phyloP scores from a whole-genome alignment of 2,797 vertebrate genomes.

The Poecile montanus region DNA sequence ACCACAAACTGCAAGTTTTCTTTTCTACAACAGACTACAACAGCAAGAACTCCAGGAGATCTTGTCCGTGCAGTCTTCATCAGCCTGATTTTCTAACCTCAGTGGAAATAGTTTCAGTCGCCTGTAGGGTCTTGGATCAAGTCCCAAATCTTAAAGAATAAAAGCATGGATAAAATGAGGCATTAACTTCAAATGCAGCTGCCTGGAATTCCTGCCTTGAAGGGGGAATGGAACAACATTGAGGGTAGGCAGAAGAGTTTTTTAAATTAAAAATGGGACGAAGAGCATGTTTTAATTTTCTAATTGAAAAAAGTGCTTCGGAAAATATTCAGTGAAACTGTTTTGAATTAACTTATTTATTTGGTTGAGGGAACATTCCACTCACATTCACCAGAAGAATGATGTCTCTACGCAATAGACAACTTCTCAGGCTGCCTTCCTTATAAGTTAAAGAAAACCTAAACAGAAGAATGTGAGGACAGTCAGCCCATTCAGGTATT shows the following conservation, averaged over 20 bases:
- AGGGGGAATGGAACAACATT: not conserved
- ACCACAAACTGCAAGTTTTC: not conserved
- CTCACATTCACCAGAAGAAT: not conserved
- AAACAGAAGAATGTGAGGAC: not conserved
- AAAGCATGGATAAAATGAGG: slow-evolving; percentile 18
- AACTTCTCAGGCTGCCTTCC: not conserved
- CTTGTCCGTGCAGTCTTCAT: not conserved
- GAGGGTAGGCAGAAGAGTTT: not conserved
- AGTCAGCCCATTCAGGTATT: not conserved
- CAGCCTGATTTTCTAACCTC: not conserved
- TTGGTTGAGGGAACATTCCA: not conserved
- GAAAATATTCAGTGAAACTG: slow-evolving; percentile 33
- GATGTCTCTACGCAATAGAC: not conserved
- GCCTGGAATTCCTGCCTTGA: slow-evolving; percentile 47
- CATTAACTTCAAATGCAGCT: slow-evolving; percentile 22
- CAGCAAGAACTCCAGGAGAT: not conserved
- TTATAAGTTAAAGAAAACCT: not conserved
- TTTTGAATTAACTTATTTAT: slow-evolving; percentile 60
- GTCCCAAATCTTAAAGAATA: slow-evolving; percentile 13
- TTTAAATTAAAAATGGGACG: not conserved
- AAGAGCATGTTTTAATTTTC: not conserved
- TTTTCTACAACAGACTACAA: not conserved
- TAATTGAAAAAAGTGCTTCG: not conserved
- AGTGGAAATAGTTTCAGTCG: slow-evolving; percentile 5
- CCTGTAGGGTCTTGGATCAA: slow-evolving; percentile 15